Percentiles rank a stretch among this genome's conserved stretches.
These are phyloP conservation scores for Nyctalus aviator DNA, from an alignment of 2,797 vertebrate species.

Conservation along the genomic window DNA sequence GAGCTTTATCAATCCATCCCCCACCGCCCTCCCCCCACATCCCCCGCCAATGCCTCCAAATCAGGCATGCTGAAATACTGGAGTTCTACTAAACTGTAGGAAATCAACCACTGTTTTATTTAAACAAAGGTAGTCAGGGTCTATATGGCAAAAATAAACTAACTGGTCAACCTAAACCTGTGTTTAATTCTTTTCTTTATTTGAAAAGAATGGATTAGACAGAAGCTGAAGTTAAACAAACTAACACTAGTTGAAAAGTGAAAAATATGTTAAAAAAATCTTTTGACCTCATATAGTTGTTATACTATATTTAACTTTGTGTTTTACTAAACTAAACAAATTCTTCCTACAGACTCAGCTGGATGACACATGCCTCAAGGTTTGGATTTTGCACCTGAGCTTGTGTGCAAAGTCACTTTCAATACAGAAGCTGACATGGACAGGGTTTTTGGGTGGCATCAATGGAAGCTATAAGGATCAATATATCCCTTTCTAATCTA, in stretches of 20 bases:
- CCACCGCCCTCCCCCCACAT: too few species aligned
- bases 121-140: conserved; percentile 12
- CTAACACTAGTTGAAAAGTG: conserved; percentile 12
- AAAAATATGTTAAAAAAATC: background rate
- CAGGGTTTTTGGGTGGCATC: background rate
- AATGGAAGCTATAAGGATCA: background rate
- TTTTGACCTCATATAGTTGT: conserved; percentile 11
- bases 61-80: background rate
- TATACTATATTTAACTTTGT: conserved; percentile 30
- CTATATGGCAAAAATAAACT: conserved; percentile 9
- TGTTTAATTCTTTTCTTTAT: background rate
- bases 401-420: background rate
- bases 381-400: background rate
- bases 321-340: conserved; percentile 50
- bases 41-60: background rate
- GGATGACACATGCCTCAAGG: background rate
- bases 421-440: background rate
- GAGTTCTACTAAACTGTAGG: background rate
- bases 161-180: conserved; percentile 9
- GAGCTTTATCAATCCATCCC: background rate
- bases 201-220: background rate
- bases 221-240: conserved; percentile 27
- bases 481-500: background rate
- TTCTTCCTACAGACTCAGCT: background rate
- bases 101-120: conserved; percentile 18